Conservation (phyloP, 2,888 invertebrate genomes). For the Neoscelio sp. region DNA sequence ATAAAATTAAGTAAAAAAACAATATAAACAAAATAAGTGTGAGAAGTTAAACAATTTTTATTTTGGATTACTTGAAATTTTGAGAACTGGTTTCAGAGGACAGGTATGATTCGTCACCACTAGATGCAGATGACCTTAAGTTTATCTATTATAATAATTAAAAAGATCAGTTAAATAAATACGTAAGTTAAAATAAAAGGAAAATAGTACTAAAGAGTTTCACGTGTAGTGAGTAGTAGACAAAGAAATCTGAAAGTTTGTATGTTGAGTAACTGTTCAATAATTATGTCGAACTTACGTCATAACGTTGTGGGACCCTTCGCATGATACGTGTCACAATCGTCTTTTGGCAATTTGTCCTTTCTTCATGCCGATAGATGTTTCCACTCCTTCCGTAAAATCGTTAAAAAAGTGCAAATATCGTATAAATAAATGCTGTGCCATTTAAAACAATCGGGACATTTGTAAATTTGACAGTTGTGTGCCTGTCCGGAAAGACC, state of each 20-base stretch:
- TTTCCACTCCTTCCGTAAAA: neutral
- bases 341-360: neutral
- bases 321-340: constrained; percentile 35
- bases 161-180: neutral
- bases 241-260: neutral
- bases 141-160: constrained; percentile 16
- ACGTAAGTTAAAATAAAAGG: neutral
- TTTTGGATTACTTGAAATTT: constrained; percentile 37
- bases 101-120: constrained; percentile 45
- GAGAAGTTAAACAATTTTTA: neutral
- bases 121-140: constrained; percentile 38
- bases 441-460: constrained; percentile 6
- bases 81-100: constrained; percentile 33
- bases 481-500: neutral
- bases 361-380: neutral
- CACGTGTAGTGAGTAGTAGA: no score
- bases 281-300: constrained; percentile 35
- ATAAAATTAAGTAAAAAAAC: neutral
- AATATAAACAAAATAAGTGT: neutral
- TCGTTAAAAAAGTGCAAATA: neutral
- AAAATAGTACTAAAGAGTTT: neutral
- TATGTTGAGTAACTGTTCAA: constrained; percentile 2
- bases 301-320: constrained; percentile 44
- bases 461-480: constrained; percentile 24
- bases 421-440: neutral